Evolutionary conservation across 2,888 invertebrate species (phyloP).

Genomic region (Ophion ventricosus): DNA sequence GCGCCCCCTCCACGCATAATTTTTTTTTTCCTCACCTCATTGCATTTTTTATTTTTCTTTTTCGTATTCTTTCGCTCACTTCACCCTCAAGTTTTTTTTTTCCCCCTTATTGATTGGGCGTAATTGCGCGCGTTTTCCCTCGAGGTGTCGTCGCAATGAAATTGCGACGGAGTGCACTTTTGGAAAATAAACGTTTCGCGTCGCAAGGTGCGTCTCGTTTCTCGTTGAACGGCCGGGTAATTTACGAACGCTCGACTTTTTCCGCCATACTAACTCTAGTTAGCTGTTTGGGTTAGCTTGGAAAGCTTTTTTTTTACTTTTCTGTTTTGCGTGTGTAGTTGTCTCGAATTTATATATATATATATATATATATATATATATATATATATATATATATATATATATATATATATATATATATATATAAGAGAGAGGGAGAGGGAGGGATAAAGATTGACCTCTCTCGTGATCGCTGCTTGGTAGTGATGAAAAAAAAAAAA

Average conservation of each 20-base stretch:
- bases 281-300: too few relatives aligned
- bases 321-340: too few relatives aligned
- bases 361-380: too few relatives aligned
- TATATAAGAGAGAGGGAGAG: too few relatives aligned
- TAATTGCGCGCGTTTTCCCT: constrained; percentile 11
- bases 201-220: constrained; percentile 22
- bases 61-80: neutral
- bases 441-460: constrained; percentile 35
- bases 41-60: neutral
- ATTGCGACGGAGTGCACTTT: neutral
- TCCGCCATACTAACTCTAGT: too few relatives aligned
- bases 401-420: neutral
- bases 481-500: constrained; percentile 26
- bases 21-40: constrained; percentile 6
- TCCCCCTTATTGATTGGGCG: constrained; percentile 47
- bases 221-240: neutral
- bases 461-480: constrained; percentile 51
- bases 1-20: neutral
- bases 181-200: neutral
- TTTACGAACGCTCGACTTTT: too few relatives aligned
- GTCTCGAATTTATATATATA: too few relatives aligned
- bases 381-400: too few relatives aligned
- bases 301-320: neutral
- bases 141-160: constrained; percentile 53
- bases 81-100: constrained; percentile 33